These are phyloP conservation scores for Naso thynnoides DNA, from an alignment of 2,797 vertebrate species.

Conservation along the genomic window DNA sequence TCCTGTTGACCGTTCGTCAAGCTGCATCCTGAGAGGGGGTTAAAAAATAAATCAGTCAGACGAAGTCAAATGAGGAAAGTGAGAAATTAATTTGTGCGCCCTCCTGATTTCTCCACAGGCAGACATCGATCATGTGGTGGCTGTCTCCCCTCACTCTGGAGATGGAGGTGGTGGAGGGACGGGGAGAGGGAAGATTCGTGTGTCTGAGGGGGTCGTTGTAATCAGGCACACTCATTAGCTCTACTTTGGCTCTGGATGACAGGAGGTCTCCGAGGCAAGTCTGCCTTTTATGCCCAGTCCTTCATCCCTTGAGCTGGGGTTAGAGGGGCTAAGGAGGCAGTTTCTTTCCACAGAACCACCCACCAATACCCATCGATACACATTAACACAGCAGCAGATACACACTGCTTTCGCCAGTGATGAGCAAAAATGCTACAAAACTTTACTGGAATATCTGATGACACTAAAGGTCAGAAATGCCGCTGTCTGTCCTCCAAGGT, in stretches of 20 bases:
- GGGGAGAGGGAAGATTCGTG: slow-evolving; percentile 70
- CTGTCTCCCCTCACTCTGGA: slow-evolving; percentile 79
- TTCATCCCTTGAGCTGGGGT: slow-evolving; percentile 73
- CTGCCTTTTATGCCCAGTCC: slow-evolving; percentile 77
- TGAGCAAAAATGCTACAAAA: slow-evolving; percentile 21
- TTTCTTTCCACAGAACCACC: slow-evolving; percentile 51
- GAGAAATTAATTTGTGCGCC: slow-evolving; percentile 86
- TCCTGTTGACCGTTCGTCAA: slow-evolving; percentile 62
- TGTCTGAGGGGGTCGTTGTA: slow-evolving; percentile 82
- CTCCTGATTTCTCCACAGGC: slow-evolving; percentile 86
- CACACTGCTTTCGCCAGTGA: slow-evolving; percentile 28
- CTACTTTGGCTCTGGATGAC: slow-evolving; percentile 82
- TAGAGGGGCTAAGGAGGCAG: slow-evolving; percentile 61
- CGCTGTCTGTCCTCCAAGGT: neutral
- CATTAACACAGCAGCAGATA: slow-evolving; percentile 51
- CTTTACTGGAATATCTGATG: slow-evolving; percentile 8
- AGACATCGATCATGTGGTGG: slow-evolving; percentile 84
- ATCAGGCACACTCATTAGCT: slow-evolving; percentile 83
- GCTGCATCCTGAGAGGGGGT: slow-evolving; percentile 68
- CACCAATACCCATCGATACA: slow-evolving; percentile 65
- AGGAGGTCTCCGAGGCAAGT: slow-evolving; percentile 77
- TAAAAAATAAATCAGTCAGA: slow-evolving; percentile 81
- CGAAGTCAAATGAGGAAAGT: slow-evolving; percentile 85
- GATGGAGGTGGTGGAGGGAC: slow-evolving; percentile 70
- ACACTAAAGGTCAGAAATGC: neutral